Conservation (phyloP, 2,888 invertebrate species). For the Trachelus stipa region DNA sequence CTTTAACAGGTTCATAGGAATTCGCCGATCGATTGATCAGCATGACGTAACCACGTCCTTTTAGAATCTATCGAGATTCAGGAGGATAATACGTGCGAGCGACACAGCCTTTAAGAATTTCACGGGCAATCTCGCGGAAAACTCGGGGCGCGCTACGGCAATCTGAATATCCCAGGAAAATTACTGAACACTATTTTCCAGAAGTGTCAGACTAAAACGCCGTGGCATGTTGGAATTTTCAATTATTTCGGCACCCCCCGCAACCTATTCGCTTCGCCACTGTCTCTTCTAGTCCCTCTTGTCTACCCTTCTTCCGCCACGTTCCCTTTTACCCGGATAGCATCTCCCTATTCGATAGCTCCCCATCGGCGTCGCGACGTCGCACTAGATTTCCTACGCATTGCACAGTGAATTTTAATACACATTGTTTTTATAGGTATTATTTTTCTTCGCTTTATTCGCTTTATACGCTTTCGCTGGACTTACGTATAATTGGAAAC, state of each 20-base stretch:
- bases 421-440: not conserved
- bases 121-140: constrained; percentile 3
- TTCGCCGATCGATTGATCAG: not conserved
- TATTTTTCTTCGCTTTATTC: not conserved
- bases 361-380: not conserved
- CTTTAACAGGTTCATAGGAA: not conserved
- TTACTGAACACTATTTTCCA: constrained; percentile 8
- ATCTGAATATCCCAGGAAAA: constrained; percentile 5
- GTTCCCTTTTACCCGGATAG: not conserved
- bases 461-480: not conserved
- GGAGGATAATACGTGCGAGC: not conserved
- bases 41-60: not conserved
- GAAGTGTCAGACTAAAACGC: constrained; percentile 5
- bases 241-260: constrained; percentile 5
- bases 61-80: not conserved
- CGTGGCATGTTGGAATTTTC: constrained; percentile 7
- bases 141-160: not conserved
- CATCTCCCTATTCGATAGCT: constrained; percentile 2
- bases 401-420: constrained; percentile 5
- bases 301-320: not conserved
- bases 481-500: not conserved
- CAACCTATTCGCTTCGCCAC: not conserved
- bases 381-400: constrained; percentile 5
- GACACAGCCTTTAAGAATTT: not conserved
- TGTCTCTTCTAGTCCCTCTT: not conserved